Base-by-base conservation (phyloP, 1,140 invertebrate species). In the Dreissena polymorpha region DNA sequence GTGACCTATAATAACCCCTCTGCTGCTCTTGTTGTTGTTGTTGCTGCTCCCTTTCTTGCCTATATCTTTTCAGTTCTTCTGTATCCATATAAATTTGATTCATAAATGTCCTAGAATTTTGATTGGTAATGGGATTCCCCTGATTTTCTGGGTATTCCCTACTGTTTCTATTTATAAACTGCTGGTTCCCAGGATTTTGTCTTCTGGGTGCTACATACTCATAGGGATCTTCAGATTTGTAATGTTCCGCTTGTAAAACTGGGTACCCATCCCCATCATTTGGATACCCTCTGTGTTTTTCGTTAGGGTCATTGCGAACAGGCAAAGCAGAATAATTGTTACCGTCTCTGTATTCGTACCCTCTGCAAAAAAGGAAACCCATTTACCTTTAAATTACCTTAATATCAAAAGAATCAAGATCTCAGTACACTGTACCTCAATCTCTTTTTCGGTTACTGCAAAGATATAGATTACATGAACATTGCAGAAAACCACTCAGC, bases 61-160 rank as follows among this genome's bases (percentile, higher is more conserved):
- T 77, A 21, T 88, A 63, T 68, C 85, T 82, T 65, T 86, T 86
- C 55, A 91, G 53, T 16, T 92, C 89, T 16, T 80, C 72, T 51
- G 88, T 88, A 67, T 91, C 91, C 90, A 91, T 92, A 78, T 92
- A 92, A 51, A 91, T 89, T 64, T 89, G 86, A 85, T 92, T 92
- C 29, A 87, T 85, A 77, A 89, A 92, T 29, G 89, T 88, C 74
- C 86, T n/a, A 27, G 67, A 53, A 39, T 74, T 68, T 70, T 81
- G 71, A 81, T 80, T 75, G 64, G 49, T 27, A 3, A 60, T 23
- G 39, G 39, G 39, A 60, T 60, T 60, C 57, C 60, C 63, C 71
- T 65, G 60, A 49, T 76, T 25, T 83, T 80, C 63, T 71, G 84
- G 55, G 25, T 50, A 27, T 29, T 21, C 51, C 25, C 49, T 64